These are phyloP conservation scores for Hyperoplus immaculatus DNA, from an alignment of 2,797 vertebrate genomes.

Conservation along the genomic window DNA sequence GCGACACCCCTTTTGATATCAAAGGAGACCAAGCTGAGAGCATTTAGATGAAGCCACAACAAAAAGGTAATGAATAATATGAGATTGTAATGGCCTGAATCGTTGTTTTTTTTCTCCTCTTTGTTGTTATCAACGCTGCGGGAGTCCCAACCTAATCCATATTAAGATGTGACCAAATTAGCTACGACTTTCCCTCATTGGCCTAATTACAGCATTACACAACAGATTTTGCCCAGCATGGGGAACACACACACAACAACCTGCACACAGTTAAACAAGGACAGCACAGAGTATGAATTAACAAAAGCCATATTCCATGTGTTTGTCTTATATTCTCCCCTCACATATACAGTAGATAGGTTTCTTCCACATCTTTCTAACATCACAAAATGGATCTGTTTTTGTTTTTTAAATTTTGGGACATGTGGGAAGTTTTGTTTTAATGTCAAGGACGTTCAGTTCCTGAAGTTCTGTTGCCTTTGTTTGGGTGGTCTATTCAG, in stretches of 20 bases:
- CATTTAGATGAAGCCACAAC: background rate
- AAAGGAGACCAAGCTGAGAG: background rate
- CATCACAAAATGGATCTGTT: background rate
- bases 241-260: slow-evolving; percentile 22
- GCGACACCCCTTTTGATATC: background rate
- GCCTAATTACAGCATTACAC: slow-evolving; percentile 58
- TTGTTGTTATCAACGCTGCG: slow-evolving; percentile 4
- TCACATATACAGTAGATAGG: background rate
- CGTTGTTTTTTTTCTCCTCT: background rate
- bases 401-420: background rate
- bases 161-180: slow-evolving; percentile 45
- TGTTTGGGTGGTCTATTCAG: slow-evolving; percentile 74
- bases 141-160: slow-evolving; percentile 34
- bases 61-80: background rate
- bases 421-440: slow-evolving; percentile 46
- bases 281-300: slow-evolving; percentile 10
- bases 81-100: too few relatives aligned
- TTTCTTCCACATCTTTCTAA: slow-evolving; percentile 4
- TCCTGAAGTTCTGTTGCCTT: slow-evolving; percentile 48
- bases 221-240: slow-evolving; percentile 32
- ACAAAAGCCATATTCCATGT: slow-evolving; percentile 22
- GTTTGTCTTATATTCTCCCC: slow-evolving; percentile 23
- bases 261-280: background rate
- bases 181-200: slow-evolving; percentile 51
- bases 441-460: slow-evolving; percentile 49